phyloP scores from a whole-genome alignment of 2,113 vertebrate species.

The Sturnus vulgaris region DNA sequence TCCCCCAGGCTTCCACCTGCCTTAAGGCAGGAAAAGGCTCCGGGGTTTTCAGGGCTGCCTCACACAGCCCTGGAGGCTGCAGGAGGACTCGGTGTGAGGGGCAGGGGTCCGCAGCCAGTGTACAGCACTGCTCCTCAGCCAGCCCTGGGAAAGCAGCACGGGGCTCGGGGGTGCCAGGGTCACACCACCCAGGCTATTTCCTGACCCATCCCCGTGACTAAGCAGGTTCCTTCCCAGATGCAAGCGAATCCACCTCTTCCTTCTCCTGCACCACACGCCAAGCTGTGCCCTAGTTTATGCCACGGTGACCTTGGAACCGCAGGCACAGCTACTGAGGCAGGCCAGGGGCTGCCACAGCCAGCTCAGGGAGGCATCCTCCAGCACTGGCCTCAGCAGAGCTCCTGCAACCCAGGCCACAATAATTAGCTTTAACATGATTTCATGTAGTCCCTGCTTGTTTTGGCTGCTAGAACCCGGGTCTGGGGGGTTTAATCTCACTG shows the following conservation, averaged over 20 bases:
- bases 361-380: not conserved
- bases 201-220: not conserved
- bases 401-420: not conserved
- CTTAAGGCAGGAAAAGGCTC: not conserved
- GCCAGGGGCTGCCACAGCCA: not conserved
- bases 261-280: not conserved
- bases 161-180: not conserved
- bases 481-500: not conserved
- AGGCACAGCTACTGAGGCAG: not conserved
- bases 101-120: not conserved
- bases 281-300: not conserved
- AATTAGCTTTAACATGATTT: not conserved
- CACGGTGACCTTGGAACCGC: rapidly evolving
- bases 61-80: not conserved
- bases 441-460: not conserved
- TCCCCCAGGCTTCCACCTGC: not conserved
- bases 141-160: not conserved
- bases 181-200: not conserved
- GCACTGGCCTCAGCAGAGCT: not conserved
- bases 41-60: not conserved
- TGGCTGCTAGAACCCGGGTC: rapidly evolving
- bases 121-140: not conserved
- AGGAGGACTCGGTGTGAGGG: rapidly evolving
- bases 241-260: not conserved
- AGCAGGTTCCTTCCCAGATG: not conserved